Evolutionary conservation across 2,888 invertebrate genomes (phyloP).

Genomic region (Brenthis daphne): DNA sequence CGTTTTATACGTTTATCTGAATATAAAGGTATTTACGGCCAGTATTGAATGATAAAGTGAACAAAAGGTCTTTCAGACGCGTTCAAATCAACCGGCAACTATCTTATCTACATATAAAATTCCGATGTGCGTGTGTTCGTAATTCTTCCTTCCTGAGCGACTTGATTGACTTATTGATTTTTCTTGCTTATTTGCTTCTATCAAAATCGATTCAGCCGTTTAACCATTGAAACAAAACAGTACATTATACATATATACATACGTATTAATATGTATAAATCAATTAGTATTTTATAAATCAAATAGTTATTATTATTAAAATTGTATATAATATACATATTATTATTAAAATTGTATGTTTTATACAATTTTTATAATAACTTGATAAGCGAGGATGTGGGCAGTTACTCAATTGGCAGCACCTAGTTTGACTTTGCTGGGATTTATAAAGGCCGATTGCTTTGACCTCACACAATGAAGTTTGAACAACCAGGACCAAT

Average conservation of each 20-base stretch:
- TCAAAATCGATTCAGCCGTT: too few species aligned
- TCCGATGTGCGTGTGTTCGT: background rate
- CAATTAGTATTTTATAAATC: too few species aligned
- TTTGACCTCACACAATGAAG: constrained; percentile 26
- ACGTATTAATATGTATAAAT: too few species aligned
- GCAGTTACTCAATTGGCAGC: constrained; percentile 44
- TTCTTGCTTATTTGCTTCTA: too few species aligned
- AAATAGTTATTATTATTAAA: too few species aligned
- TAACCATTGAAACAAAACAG: too few species aligned
- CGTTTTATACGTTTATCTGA: constrained; percentile 10
- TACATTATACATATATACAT: too few species aligned
- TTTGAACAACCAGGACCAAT: background rate
- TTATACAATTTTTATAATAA: constrained; percentile 21
- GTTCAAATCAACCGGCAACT: background rate
- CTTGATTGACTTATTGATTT: too few species aligned
- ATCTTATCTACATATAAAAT: too few species aligned
- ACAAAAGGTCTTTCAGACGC: constrained; percentile 9
- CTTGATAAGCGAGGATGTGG: constrained; percentile 40
- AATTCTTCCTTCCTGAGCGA: background rate
- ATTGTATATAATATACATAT: too few species aligned
- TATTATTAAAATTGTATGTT: too few species aligned
- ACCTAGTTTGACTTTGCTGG: constrained; percentile 29
- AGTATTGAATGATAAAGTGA: background rate
- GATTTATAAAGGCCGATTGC: constrained; percentile 36
- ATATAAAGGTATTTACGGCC: constrained; percentile 7